These are phyloP conservation scores for Andrena bucephala DNA, from an alignment of 2,888 invertebrate species.

Conservation along the genomic window DNA sequence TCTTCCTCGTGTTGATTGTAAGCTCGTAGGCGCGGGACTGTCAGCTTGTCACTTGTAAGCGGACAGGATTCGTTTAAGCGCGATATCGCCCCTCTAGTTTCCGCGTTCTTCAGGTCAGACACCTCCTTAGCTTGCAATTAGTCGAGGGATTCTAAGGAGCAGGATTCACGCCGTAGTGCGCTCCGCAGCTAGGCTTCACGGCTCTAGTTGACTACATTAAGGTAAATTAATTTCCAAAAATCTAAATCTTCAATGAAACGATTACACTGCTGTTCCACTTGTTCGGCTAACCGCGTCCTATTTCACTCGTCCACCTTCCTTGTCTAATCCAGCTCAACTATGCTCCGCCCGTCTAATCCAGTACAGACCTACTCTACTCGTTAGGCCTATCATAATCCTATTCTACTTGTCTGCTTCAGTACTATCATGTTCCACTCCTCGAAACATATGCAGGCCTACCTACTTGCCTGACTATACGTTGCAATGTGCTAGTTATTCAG, in stretches of 20 bases:
- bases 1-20: constrained; percentile 29
- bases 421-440: not conserved
- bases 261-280: not conserved
- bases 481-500: no score
- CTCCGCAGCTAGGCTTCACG: not conserved
- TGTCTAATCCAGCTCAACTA: not conserved
- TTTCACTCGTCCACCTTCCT: not conserved
- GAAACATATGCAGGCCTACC: not conserved
- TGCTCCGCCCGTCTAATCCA: not conserved
- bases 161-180: not conserved
- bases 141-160: not conserved
- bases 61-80: constrained; percentile 48
- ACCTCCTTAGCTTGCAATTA: not conserved
- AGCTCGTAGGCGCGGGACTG: constrained; percentile 28
- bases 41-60: constrained; percentile 34
- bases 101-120: constrained; percentile 36
- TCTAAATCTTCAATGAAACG: no score
- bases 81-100: constrained; percentile 58
- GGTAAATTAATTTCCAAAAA: no score
- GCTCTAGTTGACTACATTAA: no score
- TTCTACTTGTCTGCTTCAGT: not conserved
- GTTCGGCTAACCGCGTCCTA: not conserved
- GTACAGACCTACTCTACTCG: not conserved
- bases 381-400: no score
- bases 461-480: no score